Conservation (phyloP, 2,888 invertebrate genomes). For the Leptinotarsa tumamoca region DNA sequence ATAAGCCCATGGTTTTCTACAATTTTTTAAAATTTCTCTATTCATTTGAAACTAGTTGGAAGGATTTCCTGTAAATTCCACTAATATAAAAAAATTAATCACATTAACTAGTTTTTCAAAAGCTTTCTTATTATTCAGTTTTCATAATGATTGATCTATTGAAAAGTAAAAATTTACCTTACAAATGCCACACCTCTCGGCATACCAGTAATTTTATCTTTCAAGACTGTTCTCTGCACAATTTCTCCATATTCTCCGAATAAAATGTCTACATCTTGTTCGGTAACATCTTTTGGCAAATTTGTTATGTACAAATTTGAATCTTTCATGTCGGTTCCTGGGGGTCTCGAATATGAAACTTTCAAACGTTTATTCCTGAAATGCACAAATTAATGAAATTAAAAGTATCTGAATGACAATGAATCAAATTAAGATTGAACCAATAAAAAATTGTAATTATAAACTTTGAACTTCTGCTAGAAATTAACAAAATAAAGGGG, state of each 20-base stretch:
- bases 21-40: too few species aligned
- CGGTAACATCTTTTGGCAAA: slow-evolving; percentile 86
- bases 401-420: too few species aligned
- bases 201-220: slow-evolving; percentile 88
- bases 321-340: slow-evolving; percentile 92
- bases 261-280: slow-evolving; percentile 84
- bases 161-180: slow-evolving; percentile 70
- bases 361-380: slow-evolving; percentile 90
- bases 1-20: too few species aligned
- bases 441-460: background rate
- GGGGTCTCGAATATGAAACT: slow-evolving; percentile 92
- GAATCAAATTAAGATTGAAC: background rate
- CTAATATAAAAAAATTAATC: too few species aligned
- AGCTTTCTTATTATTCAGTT: too few species aligned
- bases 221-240: slow-evolving; percentile 90
- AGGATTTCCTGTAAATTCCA: too few species aligned
- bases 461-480: too few species aligned
- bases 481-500: too few species aligned
- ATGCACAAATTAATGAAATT: slow-evolving; percentile 27
- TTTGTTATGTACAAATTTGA: slow-evolving; percentile 95
- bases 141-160: too few species aligned
- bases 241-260: slow-evolving; percentile 92
- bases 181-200: slow-evolving; percentile 94
- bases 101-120: too few species aligned
- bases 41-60: too few species aligned